phyloP scores from a whole-genome alignment of 2,888 invertebrate genomes.

The Aradus depressus region DNA sequence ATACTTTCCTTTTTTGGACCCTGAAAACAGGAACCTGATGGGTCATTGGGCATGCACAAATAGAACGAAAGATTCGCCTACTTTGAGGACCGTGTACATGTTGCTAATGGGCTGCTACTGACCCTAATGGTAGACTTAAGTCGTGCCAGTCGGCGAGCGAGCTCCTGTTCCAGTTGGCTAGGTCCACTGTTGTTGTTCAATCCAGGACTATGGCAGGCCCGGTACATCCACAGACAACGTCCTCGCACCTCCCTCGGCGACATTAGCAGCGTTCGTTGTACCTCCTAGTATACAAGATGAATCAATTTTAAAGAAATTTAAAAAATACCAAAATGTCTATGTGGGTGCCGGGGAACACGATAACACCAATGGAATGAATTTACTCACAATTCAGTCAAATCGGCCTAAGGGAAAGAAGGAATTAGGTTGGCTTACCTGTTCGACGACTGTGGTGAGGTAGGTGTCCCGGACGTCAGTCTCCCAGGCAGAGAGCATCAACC shows the following conservation, averaged over 20 bases:
- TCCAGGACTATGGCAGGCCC: slow-evolving; percentile 35
- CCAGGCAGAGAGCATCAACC: slow-evolving; percentile 56
- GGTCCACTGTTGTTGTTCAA: no score
- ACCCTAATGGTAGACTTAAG: slow-evolving; percentile 63
- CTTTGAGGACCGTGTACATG: no score
- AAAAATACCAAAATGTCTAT: slow-evolving; percentile 1
- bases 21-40: no score
- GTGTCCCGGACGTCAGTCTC: slow-evolving; percentile 67
- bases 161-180: slow-evolving; percentile 48
- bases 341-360: no score
- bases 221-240: slow-evolving; percentile 68
- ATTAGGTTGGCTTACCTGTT: slow-evolving; percentile 45
- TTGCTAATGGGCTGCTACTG: no score
- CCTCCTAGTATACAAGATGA: slow-evolving; percentile 45
- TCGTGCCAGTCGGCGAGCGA: slow-evolving; percentile 54
- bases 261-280: slow-evolving; percentile 69
- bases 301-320: background rate
- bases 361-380: no score
- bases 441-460: slow-evolving; percentile 68
- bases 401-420: slow-evolving; percentile 5
- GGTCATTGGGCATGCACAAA: no score
- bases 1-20: no score
- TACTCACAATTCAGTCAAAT: no score
- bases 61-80: no score
- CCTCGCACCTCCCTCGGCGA: slow-evolving; percentile 61